These are phyloP conservation scores for Mellilla xanthometata DNA, from an alignment of 2,888 invertebrate species.

Conservation along the genomic window DNA sequence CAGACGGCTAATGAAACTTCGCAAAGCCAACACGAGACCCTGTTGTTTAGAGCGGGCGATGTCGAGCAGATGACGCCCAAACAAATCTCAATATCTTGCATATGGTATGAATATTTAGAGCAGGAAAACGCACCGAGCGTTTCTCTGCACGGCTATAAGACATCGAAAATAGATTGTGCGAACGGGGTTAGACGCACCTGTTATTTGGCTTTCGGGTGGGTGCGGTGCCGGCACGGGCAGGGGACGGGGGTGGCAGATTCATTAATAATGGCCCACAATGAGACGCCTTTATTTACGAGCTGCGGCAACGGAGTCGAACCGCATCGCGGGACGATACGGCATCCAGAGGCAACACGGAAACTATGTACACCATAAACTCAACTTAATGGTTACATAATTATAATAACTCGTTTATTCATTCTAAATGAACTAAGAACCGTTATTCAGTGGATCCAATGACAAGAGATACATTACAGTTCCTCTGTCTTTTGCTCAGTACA, in stretches of 20 bases:
- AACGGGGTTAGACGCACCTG: conserved; percentile 83
- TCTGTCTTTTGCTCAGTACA: too few species aligned
- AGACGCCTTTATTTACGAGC: conserved; percentile 80
- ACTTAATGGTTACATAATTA: too few species aligned
- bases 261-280: conserved; percentile 81
- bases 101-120: conserved; percentile 81
- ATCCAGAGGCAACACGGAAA: conserved; percentile 35
- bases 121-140: conserved; percentile 71
- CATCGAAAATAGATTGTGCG: conserved; percentile 82
- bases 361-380: conserved; percentile 23
- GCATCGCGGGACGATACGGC: conserved; percentile 51
- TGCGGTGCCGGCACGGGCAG: conserved; percentile 49
- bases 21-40: conserved; percentile 66
- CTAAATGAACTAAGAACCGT: too few species aligned
- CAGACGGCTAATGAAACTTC: conserved; percentile 74
- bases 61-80: conserved; percentile 78
- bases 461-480: too few species aligned
- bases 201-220: conserved; percentile 75
- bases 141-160: conserved; percentile 78
- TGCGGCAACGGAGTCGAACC: conserved; percentile 67
- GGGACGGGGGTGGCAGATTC: conserved; percentile 68
- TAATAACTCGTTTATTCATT: too few species aligned
- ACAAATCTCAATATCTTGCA: conserved; percentile 80
- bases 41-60: conserved; percentile 71
- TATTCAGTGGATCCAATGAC: too few species aligned